These are phyloP conservation scores for Agrotis ipsilon DNA, from an alignment of 2,888 invertebrate species.

Conservation along the genomic window DNA sequence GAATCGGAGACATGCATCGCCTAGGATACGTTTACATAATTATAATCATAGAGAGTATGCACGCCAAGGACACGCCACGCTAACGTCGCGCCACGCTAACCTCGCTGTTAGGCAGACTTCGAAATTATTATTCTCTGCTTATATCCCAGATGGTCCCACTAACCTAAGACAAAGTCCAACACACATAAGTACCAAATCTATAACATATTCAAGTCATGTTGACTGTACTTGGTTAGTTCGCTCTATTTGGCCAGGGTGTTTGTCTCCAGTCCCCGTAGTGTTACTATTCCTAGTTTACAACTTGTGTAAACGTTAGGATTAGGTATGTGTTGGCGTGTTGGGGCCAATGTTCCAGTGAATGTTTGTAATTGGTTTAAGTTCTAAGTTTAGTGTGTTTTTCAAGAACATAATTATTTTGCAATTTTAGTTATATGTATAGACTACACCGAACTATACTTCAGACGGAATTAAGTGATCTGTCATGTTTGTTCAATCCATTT, in stretches of 20 bases:
- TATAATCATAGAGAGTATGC: no score
- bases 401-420: no score
- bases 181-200: constrained; percentile 42
- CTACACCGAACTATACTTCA: no score
- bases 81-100: no score
- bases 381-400: not conserved
- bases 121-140: not conserved
- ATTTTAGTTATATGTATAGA: no score
- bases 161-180: constrained; percentile 6
- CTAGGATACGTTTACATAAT: no score
- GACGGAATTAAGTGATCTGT: no score
- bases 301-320: constrained; percentile 51
- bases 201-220: constrained; percentile 49
- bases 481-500: no score
- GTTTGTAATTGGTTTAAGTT: constrained; percentile 21
- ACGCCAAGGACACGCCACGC: no score
- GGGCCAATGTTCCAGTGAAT: constrained; percentile 24
- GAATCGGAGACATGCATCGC: no score
- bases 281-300: constrained; percentile 62
- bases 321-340: constrained; percentile 27
- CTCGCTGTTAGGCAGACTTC: no score
- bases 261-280: constrained; percentile 55
- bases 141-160: constrained; percentile 3
- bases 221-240: constrained; percentile 52
- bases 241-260: constrained; percentile 60